Conservation (phyloP, 2,888 invertebrate genomes). For the Odontocolon sp. region DNA sequence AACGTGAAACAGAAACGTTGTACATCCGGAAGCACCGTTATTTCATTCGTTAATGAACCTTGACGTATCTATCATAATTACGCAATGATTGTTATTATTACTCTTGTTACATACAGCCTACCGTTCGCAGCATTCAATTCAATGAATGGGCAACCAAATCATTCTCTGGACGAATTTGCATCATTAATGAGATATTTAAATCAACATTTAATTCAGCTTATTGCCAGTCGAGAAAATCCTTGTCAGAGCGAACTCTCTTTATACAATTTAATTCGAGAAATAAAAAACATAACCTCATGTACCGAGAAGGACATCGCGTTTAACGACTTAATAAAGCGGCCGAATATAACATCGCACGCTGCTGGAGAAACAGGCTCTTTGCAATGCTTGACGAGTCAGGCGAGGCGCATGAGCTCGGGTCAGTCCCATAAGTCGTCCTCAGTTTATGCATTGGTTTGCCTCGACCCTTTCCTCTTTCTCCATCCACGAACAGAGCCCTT, state of each 20-base stretch:
- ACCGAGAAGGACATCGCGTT: conserved; percentile 54
- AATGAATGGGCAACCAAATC: conserved; percentile 1
- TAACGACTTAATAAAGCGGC: conserved; percentile 70
- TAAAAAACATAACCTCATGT: neutral
- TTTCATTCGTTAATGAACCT: conserved; percentile 32
- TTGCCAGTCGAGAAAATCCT: neutral
- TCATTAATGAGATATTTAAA: conserved; percentile 16
- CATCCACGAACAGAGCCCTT: conserved; percentile 41
- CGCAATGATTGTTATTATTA: conserved; percentile 10
- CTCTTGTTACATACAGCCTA: neutral
- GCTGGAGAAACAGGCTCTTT: conserved; percentile 25
- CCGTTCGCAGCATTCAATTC: conserved; percentile 4
- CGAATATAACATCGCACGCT: conserved; percentile 43
- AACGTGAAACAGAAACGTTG: conserved; percentile 9
- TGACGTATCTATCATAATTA: conserved; percentile 4
- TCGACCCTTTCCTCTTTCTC: conserved; percentile 19
- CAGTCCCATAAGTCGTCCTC: conserved; percentile 59
- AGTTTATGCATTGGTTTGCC: conserved; percentile 62
- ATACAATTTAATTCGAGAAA: conserved; percentile 14
- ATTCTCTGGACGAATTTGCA: neutral
- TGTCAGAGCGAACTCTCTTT: neutral
- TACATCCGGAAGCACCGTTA: conserved; percentile 18
- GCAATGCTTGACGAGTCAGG: conserved; percentile 23
- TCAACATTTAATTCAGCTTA: conserved; percentile 12
- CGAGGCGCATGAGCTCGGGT: conserved; percentile 47